Percentiles rank a stretch among this genome's conserved stretches.
Evolutionary conservation across 2,797 vertebrate species (phyloP).

Genomic region (Tragopan temminckii): DNA sequence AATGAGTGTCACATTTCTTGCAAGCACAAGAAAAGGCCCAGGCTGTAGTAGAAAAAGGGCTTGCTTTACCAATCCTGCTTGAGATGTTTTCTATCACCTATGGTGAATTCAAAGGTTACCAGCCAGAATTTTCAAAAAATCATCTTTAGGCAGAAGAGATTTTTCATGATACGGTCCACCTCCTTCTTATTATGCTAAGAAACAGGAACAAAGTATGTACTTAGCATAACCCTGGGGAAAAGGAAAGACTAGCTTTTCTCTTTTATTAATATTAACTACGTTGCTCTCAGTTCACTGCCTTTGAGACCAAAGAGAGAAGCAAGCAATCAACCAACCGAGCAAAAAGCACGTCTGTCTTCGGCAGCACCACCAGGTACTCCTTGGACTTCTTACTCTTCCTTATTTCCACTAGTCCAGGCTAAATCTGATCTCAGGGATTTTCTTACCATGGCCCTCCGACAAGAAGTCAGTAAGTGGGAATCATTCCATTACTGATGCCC

Average conservation of each 20-base stretch:
- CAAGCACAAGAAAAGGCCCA: background rate
- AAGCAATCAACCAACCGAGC: background rate
- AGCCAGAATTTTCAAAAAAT: background rate
- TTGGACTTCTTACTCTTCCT: background rate
- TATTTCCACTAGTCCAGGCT: background rate
- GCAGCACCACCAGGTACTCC: background rate
- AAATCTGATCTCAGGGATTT: background rate
- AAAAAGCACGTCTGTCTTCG: background rate
- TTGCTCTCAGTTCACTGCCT: background rate
- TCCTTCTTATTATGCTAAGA: background rate
- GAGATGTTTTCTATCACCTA: conserved; percentile 10
- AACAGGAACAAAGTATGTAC: background rate
- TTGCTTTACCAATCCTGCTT: background rate
- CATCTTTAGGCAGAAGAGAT: background rate
- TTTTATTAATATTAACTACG: background rate
- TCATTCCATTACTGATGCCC: conserved; percentile 4
- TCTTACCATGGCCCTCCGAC: background rate
- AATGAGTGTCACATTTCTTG: conserved; percentile 48
- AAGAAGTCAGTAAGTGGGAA: conserved; percentile 16
- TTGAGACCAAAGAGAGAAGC: background rate
- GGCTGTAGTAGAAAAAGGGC: background rate
- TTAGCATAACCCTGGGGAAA: background rate
- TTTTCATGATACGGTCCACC: background rate
- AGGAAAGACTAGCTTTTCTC: background rate
- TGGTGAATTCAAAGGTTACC: background rate